Base-by-base conservation (phyloP, 1,140 invertebrate genomes). In the Bombus balteatus region DNA sequence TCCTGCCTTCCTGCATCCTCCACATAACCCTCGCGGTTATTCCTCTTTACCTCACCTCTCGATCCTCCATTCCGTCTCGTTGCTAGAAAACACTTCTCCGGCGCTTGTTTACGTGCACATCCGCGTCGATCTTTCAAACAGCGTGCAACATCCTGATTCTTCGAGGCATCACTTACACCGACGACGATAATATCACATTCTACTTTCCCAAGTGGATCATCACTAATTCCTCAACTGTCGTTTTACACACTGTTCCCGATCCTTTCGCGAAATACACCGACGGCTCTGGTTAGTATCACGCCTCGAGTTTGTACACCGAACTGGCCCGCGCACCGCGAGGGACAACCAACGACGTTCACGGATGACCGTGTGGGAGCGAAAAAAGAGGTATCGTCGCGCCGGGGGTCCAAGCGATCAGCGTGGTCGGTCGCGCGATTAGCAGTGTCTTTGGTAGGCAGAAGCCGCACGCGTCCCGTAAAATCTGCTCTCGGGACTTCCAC, bases 1-100 rank as follows among this genome's bases (percentile, higher is more conserved):
- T 92, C 85, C 93, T 93, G 81, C 92, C 86, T 84, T 94, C 93
- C 83, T 95, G 94, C 94, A 94, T 95, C 85, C 90, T 95, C 93
- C 91, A 93, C 93, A 93, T 93, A 86, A 91, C 91, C 88, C 81
- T 66, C 78, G 12, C 39, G 39, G 39, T 72, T 72, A 41, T 74
- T 83, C 37, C 43, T 68, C 79, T 89, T 85, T 92, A 92, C 81
- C 91, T 88, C 34, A 32, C 83, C 41, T 39, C 85, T n/a, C 80
- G 83, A 34, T 34, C 28, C 85, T 76, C 80, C 86, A 88, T 89
- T 15, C 34, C 81, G 41, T 25, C 9, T 34, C 37, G n/a, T 25
- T n/a, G 32, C 9, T 13, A 8, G 28, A 37, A 28, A 39, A 41
- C 47, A 43, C 80, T 62, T 12, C 2, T 18, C 62, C 62, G n/a